Base-by-base conservation (phyloP, 2,888 invertebrate species). In the Lobophora halterata region DNA sequence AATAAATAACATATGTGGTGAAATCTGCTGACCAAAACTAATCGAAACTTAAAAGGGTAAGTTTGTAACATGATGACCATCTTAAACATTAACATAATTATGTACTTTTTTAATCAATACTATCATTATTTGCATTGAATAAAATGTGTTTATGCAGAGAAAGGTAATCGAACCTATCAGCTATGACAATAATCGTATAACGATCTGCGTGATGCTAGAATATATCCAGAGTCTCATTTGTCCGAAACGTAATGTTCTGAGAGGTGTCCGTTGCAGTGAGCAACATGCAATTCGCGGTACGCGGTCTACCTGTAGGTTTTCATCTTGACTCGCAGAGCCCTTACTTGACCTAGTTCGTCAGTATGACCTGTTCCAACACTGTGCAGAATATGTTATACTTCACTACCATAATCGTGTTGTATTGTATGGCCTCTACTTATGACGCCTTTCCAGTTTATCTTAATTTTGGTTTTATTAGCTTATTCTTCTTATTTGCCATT, bases 161-260 rank as follows among this genome's bases (percentile, higher is more conserved):
- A 34, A 52, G 66, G 61, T 70, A 62, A 60, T 68, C 61, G 57
- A 65, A 51, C 54, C 76, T 79, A 78, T 69, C 55, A 61, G 55
- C 71, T 76, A 28, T 20, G 9, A 23, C 74, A 63, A 63, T 66
- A 71, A 67, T 70, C 74, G 74, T 79, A 81, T 85, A 79, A 76
- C 74, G 76, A 76, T 75, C 75, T 71, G 75, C 66, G 76, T 78
- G 75, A 70, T 63, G 55, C 70, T 71, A 70, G 53, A 58, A 46
- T 59, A 65, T 58, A 60, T 68, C 79, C 80, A 81, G 76, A 79
- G 55, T 73, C 76, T 78, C 81, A 80, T 77, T 81, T 82, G 85
- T 85, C 83, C 83, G 79, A 83, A 83, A 77, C 55, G 36, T 49
- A 46, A 50, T 44, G 52, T 61, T 51, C 56, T 50, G 49, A 61